A percentile compares a stretch with the other conserved stretches of the same genome.
These are phyloP conservation scores for Anthophora plumipes DNA, from an alignment of 2,888 invertebrate species.

Conservation along the genomic window DNA sequence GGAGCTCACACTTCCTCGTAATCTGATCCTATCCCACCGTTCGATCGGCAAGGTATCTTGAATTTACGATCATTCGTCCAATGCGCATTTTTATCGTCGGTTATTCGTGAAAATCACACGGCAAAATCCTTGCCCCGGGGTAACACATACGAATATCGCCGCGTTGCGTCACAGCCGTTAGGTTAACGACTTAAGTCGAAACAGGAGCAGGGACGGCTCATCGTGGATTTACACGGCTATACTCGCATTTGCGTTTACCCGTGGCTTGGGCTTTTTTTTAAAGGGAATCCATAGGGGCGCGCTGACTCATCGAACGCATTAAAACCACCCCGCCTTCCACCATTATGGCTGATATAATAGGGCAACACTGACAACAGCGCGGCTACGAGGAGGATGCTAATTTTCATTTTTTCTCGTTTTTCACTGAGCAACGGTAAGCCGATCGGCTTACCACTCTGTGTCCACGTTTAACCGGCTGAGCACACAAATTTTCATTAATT, in stretches of 20 bases:
- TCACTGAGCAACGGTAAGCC: slow-evolving; percentile 52
- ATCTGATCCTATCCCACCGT: slow-evolving; percentile 15
- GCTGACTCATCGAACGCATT: slow-evolving; percentile 64
- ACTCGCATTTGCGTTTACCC: slow-evolving; percentile 39
- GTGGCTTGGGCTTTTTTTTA: slow-evolving; percentile 4
- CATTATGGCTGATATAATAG: not conserved
- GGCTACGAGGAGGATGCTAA: slow-evolving; percentile 41
- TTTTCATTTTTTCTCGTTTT: slow-evolving; percentile 63
- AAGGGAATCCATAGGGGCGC: slow-evolving; percentile 21
- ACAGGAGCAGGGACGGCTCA: slow-evolving; percentile 2
- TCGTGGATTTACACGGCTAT: slow-evolving; percentile 29
- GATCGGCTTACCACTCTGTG: slow-evolving; percentile 53
- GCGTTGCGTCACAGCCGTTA: slow-evolving; percentile 13
- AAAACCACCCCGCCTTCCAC: slow-evolving; percentile 9
- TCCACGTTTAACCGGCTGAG: slow-evolving; percentile 40
- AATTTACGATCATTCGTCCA: not conserved
- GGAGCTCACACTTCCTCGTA: not conserved
- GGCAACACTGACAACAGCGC: not conserved
- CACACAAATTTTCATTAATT: slow-evolving; percentile 58
- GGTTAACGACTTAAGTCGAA: slow-evolving; percentile 40
- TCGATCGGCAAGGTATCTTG: not conserved
- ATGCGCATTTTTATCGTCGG: not conserved
- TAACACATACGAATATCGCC: not conserved
- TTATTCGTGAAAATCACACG: slow-evolving; percentile 6
- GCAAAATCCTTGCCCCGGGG: not conserved